Percentiles rank a stretch among this genome's conserved stretches.
phyloP scores from a whole-genome alignment of 2,113 vertebrate species.

The Lynx canadensis region DNA sequence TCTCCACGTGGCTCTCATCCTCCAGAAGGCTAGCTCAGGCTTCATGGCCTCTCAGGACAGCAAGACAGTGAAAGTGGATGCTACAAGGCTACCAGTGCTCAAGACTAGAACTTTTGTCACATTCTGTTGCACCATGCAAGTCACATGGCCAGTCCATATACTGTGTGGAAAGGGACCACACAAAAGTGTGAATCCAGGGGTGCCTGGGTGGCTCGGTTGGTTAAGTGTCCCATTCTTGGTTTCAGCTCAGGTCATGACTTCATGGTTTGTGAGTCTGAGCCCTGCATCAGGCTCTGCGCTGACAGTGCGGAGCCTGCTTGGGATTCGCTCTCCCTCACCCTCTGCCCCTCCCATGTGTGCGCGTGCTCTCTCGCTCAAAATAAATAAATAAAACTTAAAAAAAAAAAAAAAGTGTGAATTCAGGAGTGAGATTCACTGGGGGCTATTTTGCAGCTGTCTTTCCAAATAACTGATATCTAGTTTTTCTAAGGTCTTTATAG shows the following conservation, averaged over 20 bases:
- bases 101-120: neutral
- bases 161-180: neutral
- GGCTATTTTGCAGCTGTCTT: neutral
- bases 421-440: neutral
- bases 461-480: neutral
- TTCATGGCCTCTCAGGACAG: neutral
- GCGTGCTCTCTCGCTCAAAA: too few relatives aligned
- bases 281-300: too few relatives aligned
- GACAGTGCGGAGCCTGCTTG: too few relatives aligned
- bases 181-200: neutral
- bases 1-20: neutral
- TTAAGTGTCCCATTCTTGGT: too few relatives aligned
- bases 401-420: neutral
- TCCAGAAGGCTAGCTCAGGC: neutral
- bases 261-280: too few relatives aligned
- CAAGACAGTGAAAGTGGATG: neutral
- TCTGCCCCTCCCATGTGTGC: too few relatives aligned
- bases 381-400: too few relatives aligned
- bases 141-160: neutral
- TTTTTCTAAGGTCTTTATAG: neutral
- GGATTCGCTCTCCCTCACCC: too few relatives aligned
- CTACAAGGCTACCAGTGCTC: neutral
- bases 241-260: too few relatives aligned
- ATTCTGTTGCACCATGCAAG: neutral
- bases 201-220: too few relatives aligned